Base-by-base conservation (phyloP, 2,797 vertebrate genomes). In the Leucoraja ocellata region DNA sequence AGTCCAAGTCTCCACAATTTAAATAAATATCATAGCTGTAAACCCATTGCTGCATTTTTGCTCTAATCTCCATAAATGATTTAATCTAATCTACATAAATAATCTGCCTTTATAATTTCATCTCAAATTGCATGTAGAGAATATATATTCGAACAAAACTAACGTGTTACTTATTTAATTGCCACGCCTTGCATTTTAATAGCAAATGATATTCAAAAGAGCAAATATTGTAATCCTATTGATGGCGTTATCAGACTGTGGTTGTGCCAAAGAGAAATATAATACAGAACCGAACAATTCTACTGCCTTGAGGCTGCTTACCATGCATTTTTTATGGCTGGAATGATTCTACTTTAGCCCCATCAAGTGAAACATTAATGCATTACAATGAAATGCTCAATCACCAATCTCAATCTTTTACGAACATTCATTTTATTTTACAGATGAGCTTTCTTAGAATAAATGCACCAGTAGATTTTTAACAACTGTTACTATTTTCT, bases 301-400 rank as follows among this genome's bases (percentile, higher is more conserved):
- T 74, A 71, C 10, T 28, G 13, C 23, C 36, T 28, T 91, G 65
- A 91, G 46, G n/a, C 32, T 71, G 63, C 18, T 90, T 90, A 21
- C 21, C 16, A 4, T 58, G 81, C 28, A 23, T 61, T 18, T 61
- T n/a, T 71, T n/a, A 74, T 92, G 68, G 39, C 14, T 46, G 39
- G 39, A 54, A 58, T 92, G 23, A 88, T 92, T 92, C 46, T 71
- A 92, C 71, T 92, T 76, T 92, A 54, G 90, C 90, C 73, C 90
- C 90, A 46, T 71, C 90, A 92, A 76, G 90, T 92, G 90, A 92
- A 92, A 46, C 76, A 92, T 76, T 28, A 76, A 46, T 76, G 46
- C 71, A 92, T 92, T 54, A 92, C 90, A 76, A 68, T n/a, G 46
- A 58, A 74, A 92, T 5, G 25, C 39, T 25, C 68, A 76, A 74